Base-by-base conservation (phyloP, 2,797 vertebrate species). In the Fistularia tabacaria region DNA sequence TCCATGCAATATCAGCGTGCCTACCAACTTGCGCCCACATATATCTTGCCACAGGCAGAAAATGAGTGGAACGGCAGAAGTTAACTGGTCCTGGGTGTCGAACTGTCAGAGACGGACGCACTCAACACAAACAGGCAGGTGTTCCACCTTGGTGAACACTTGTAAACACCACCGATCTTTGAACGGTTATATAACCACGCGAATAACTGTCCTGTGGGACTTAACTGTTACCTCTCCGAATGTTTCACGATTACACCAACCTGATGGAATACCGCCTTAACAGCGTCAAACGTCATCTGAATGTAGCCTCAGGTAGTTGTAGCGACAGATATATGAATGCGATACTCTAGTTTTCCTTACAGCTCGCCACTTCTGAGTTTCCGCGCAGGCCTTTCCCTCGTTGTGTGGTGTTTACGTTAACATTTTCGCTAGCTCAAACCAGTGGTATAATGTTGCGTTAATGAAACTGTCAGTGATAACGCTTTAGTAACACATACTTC, bases 371-470 rank as follows among this genome's bases (percentile, higher is more conserved):
- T 67, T 62, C 46, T 64, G 49, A 51, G 40, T 45, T 10, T 53
- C 9, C 41, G 43, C 13, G 46, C 52, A 73, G 78, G 79, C 80
- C 82, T 74, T 61, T 47, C 5, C 63, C 49, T 6, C 41, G 69
- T 51, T 54, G 59, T 40, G 51, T 46, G 47, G 8, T 73, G 73
- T 84, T 81, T 73, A 74, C 59, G 39, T 45, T 45, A 15, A 3
- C 73, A 51, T 80, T 65, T 25, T 62, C 14, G 76, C 64, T 66
- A 83, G 74, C 81, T 76, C 60, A 6, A 40, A 25, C 55, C 51
- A 53, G 61, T 53, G 44, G 14, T 45, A 6, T 38, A 12, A 50
- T 69, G 54, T 66, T 59, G 41, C 41, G 37, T 69, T 62, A 36
- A 60, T 48, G 51, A 11, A 58, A 41, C 58, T 46, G 36, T 51